Conservation (phyloP, 2,888 invertebrate species). For the Ochropacha duplaris region DNA sequence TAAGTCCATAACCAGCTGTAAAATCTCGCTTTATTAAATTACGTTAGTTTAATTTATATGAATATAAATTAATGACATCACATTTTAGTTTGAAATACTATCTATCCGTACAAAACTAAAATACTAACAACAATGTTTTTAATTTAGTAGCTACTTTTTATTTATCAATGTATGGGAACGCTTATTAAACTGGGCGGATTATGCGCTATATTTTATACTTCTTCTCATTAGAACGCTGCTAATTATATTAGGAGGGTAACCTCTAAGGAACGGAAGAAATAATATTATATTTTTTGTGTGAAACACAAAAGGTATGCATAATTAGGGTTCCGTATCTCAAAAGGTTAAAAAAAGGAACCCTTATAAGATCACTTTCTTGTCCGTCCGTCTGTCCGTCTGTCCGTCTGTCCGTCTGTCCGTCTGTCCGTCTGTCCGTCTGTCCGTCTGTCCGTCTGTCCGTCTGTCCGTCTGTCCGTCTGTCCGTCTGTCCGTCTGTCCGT, state of each 20-base stretch:
- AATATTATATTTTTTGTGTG: not conserved
- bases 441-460: no score
- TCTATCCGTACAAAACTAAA: no score
- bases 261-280: not conserved
- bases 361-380: no score
- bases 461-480: no score
- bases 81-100: no score
- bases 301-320: not conserved
- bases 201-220: not conserved
- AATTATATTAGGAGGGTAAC: not conserved
- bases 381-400: no score
- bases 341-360: no score
- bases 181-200: not conserved
- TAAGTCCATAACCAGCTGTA: constrained; percentile 56
- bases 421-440: no score
- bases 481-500: no score
- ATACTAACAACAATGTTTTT: not conserved
- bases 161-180: not conserved
- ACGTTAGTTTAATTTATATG: constrained; percentile 31
- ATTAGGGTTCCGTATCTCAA: no score
- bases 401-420: no score
- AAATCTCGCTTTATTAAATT: constrained; percentile 54
- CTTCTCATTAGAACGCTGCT: not conserved
- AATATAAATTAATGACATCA: not conserved
- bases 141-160: not conserved